Evolutionary conservation across 2,113 vertebrate genomes (phyloP).

Genomic region (Antennarius striatus): DNA sequence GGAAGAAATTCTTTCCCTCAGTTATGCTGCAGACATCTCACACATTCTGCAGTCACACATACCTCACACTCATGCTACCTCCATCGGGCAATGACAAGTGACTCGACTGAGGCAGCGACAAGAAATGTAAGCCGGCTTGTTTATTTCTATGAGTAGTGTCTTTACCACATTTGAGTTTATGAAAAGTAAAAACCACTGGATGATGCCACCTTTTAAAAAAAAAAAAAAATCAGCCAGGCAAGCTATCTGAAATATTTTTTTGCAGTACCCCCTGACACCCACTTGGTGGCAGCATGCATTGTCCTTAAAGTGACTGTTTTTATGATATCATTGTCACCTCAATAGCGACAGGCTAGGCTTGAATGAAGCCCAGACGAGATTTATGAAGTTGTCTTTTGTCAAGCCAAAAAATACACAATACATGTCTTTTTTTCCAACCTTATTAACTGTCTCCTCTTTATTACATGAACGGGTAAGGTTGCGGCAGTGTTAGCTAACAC

Average conservation of each 20-base stretch:
- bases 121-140: background rate
- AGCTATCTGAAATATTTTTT: conserved; percentile 6
- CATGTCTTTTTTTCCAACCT: conserved; percentile 1
- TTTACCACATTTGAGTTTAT: background rate
- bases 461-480: conserved; percentile 29
- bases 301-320: conserved; percentile 10
- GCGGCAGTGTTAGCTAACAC: conserved; percentile 37
- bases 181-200: background rate
- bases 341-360: conserved; percentile 40
- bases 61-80: no score
- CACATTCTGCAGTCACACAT: background rate
- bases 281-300: conserved; percentile 71
- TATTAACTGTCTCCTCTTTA: background rate
- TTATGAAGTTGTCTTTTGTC: conserved; percentile 62
- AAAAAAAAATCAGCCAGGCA: background rate
- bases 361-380: conserved; percentile 60
- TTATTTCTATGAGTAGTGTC: background rate
- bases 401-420: conserved; percentile 38
- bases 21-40: conserved; percentile 1
- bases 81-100: background rate
- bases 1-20: background rate
- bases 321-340: conserved; percentile 49
- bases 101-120: background rate
- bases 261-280: conserved; percentile 54
- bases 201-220: background rate